Percentiles rank a stretch among this genome's conserved stretches.
Conservation (phyloP, 2,888 invertebrate species). For the Hypolimnas misippus region DNA sequence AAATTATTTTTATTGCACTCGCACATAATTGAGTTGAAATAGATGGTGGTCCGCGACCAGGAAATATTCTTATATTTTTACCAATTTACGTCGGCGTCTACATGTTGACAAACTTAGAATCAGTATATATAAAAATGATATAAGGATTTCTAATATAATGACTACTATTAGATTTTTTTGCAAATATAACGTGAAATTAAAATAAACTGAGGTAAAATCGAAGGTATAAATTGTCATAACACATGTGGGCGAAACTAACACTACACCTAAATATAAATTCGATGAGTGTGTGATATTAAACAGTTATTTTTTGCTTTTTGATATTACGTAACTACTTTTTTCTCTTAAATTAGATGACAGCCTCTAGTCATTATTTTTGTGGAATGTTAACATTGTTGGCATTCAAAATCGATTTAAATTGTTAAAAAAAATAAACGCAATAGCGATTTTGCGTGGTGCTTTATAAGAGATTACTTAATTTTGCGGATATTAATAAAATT, state of each 20-base stretch:
- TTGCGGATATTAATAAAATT: background rate
- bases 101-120: background rate
- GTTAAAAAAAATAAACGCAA: slow-evolving; percentile 26
- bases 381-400: slow-evolving; percentile 42
- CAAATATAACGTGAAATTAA: background rate
- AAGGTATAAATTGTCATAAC: slow-evolving; percentile 9
- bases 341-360: slow-evolving; percentile 22
- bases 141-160: background rate
- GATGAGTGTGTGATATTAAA: background rate
- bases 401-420: slow-evolving; percentile 41
- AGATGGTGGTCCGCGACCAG: slow-evolving; percentile 18
- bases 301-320: slow-evolving; percentile 11
- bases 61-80: slow-evolving; percentile 23
- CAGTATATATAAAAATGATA: background rate
- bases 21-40: slow-evolving; percentile 32
- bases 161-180: background rate
- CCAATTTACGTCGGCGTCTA: slow-evolving; percentile 15
- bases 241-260: slow-evolving; percentile 12
- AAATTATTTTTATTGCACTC: slow-evolving; percentile 39
- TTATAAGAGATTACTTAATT: slow-evolving; percentile 1
- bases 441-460: slow-evolving; percentile 32
- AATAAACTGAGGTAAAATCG: background rate
- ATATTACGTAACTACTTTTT: slow-evolving; percentile 38
- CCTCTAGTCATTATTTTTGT: slow-evolving; percentile 33
- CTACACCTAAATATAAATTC: slow-evolving; percentile 1